Percentiles rank a stretch among this genome's conserved stretches.
phyloP scores from a whole-genome alignment of 2,113 vertebrate genomes.

The Rhinopomastus cyanomelas region DNA sequence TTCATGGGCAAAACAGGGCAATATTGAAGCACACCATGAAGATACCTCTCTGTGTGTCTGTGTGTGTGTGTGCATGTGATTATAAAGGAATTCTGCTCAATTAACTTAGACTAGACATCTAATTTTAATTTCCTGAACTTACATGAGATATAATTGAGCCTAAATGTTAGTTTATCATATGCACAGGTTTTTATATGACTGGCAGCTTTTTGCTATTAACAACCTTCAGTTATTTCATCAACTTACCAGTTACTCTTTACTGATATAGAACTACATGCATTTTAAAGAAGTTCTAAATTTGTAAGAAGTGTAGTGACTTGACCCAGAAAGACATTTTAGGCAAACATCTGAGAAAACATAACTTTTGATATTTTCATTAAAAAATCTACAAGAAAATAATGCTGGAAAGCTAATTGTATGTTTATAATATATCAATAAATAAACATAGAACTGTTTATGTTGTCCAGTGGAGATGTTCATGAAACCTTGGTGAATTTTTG shows the following conservation, averaged over 20 bases:
- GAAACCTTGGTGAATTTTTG: slow-evolving; percentile 20
- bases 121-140: slow-evolving; percentile 35
- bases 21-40: not conserved
- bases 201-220: slow-evolving; percentile 10
- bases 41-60: not conserved
- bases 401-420: not conserved
- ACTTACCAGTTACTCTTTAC: not conserved
- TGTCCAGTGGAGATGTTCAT: not conserved
- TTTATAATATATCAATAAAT: slow-evolving; percentile 6
- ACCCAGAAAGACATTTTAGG: not conserved
- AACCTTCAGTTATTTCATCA: not conserved
- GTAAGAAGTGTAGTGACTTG: not conserved
- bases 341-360: not conserved
- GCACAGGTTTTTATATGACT: not conserved
- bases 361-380: not conserved
- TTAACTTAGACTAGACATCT: slow-evolving; percentile 4
- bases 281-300: slow-evolving; percentile 10
- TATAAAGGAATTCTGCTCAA: slow-evolving; percentile 2
- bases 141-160: not conserved
- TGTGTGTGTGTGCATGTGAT: not conserved
- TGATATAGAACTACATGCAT: not conserved
- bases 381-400: not conserved
- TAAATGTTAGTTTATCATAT: not conserved
- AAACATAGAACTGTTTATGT: slow-evolving; percentile 27
- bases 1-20: not conserved